Evolutionary conservation across 2,113 vertebrate species (phyloP).

Genomic region (Dasyprocta punctata): DNA sequence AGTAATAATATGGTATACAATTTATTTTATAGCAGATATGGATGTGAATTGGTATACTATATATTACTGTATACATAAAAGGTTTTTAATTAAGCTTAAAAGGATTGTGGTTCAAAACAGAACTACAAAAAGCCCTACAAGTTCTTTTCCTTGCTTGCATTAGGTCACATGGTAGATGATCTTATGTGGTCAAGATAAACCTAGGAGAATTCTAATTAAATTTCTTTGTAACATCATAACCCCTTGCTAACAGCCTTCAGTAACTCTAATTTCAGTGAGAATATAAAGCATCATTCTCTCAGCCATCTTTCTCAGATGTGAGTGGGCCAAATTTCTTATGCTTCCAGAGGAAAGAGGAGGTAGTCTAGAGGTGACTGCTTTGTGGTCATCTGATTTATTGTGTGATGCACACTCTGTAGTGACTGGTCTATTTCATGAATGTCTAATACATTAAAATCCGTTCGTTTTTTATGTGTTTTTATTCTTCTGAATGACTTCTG

Average conservation of each 20-base stretch:
- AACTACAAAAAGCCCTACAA: slow-evolving; percentile 15
- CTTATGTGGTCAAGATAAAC: not conserved
- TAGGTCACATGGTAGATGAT: not conserved
- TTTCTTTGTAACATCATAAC: not conserved
- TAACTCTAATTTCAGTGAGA: not conserved
- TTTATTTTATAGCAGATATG: not conserved
- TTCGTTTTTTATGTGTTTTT: slow-evolving; percentile 21
- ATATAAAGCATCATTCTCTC: not conserved
- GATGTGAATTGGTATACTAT: not conserved
- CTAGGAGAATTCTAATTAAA: slow-evolving; percentile 43
- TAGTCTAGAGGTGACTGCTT: not conserved
- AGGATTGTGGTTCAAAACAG: not conserved
- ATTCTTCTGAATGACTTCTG: slow-evolving; percentile 8
- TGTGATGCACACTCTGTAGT: not conserved
- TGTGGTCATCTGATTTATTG: slow-evolving; percentile 5
- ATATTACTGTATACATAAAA: not conserved
- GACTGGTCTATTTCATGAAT: not conserved
- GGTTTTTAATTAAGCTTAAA: slow-evolving; percentile 31
- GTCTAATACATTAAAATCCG: not conserved
- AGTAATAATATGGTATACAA: not conserved
- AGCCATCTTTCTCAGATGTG: not conserved
- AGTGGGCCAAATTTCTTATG: not conserved
- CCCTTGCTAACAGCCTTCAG: not conserved
- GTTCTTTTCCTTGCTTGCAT: slow-evolving; percentile 23
- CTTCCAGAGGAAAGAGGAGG: not conserved